Conservation (phyloP, 2,113 vertebrate genomes). For the Paradisaea rubra region DNA sequence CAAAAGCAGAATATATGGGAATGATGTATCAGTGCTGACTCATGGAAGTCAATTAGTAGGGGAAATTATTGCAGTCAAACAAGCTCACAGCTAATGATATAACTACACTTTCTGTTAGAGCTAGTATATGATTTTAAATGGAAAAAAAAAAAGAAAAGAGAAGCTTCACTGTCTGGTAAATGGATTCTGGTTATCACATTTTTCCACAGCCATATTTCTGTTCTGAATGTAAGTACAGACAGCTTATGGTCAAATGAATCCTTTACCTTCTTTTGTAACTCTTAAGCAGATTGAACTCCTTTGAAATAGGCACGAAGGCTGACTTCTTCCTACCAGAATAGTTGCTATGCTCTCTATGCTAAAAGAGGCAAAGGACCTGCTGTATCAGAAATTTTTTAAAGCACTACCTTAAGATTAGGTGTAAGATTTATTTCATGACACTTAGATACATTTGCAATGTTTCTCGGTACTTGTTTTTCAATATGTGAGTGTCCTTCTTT, state of each 20-base stretch:
- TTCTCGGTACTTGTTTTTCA: neutral
- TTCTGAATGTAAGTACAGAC: neutral
- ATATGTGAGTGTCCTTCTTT: neutral
- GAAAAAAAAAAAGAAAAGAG: no score
- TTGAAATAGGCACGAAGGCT: fast-evolving
- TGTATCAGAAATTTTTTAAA: neutral
- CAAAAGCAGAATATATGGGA: neutral
- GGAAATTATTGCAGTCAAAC: neutral
- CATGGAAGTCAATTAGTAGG: neutral
- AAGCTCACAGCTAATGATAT: neutral
- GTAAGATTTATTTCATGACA: neutral
- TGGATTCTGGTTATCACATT: neutral
- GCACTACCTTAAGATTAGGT: neutral
- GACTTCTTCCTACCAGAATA: neutral
- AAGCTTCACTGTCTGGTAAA: neutral
- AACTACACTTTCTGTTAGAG: neutral
- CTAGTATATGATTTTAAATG: neutral
- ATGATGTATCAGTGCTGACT: neutral
- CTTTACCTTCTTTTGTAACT: neutral
- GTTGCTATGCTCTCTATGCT: neutral
- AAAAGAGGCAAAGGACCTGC: neutral
- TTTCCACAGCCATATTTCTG: neutral
- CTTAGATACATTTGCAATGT: neutral
- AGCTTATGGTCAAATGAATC: neutral
- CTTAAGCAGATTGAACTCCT: neutral